Percentiles rank a stretch among this genome's conserved stretches.
phyloP scores from a whole-genome alignment of 2,797 vertebrate species.

The Oreochromis mossambicus region DNA sequence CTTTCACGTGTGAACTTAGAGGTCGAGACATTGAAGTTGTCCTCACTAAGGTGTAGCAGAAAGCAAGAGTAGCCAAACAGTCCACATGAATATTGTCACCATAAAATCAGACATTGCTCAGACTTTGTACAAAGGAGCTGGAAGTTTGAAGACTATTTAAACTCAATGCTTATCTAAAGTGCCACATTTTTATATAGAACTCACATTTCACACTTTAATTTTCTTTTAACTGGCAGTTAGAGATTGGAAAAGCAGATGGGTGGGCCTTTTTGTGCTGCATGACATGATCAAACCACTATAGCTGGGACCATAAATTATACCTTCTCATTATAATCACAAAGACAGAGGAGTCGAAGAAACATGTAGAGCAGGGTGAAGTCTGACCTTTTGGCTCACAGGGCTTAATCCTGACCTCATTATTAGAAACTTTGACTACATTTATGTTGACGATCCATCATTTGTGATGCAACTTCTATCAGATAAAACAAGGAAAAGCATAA shows the following conservation, averaged over 20 bases:
- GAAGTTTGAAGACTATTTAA: background rate
- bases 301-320: too few species aligned
- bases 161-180: background rate
- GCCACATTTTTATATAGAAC: too few species aligned
- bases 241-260: background rate
- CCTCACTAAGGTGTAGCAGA: background rate
- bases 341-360: background rate
- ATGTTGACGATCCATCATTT: background rate
- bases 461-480: background rate
- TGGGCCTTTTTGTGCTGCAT: background rate
- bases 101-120: background rate
- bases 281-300: background rate
- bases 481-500: background rate
- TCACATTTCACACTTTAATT: too few species aligned
- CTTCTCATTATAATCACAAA: background rate
- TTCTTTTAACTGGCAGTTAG: background rate
- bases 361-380: background rate
- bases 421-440: accelerated
- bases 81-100: background rate
- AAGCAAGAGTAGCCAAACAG: background rate
- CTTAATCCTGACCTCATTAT: accelerated
- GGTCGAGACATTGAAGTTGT: background rate
- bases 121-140: accelerated
- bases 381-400: background rate
- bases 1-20: background rate